These are phyloP conservation scores for Xylocampa areola DNA, from an alignment of 2,888 invertebrate species.

Conservation along the genomic window DNA sequence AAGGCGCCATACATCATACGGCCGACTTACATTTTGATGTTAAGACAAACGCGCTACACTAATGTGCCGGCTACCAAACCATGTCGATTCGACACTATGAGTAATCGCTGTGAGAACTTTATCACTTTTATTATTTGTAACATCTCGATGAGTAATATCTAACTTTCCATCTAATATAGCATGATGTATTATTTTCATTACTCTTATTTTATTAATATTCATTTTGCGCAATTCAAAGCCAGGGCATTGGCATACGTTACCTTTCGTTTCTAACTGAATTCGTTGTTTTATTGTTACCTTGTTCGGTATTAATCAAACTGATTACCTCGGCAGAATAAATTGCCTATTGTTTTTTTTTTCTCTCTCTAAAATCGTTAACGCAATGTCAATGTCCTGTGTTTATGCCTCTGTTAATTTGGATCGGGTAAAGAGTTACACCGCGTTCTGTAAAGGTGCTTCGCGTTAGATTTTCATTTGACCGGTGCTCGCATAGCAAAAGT, in stretches of 20 bases:
- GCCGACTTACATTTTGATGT: slow-evolving; percentile 85
- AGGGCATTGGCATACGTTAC: slow-evolving; percentile 96
- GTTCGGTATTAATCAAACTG: slow-evolving; percentile 89
- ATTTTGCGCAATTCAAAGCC: slow-evolving; percentile 92
- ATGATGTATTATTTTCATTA: slow-evolving; percentile 89
- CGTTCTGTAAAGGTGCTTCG: slow-evolving; percentile 66
- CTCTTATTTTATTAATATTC: slow-evolving; percentile 84
- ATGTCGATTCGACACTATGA: slow-evolving; percentile 82
- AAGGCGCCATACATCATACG: slow-evolving; percentile 84
- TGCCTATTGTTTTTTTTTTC: slow-evolving; percentile 87
- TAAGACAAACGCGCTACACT: slow-evolving; percentile 81
- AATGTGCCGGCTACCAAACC: slow-evolving; percentile 79
- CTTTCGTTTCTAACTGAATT: slow-evolving; percentile 88
- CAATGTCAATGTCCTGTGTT: slow-evolving; percentile 93
- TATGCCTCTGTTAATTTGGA: slow-evolving; percentile 82
- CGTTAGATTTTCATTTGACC: slow-evolving; percentile 66
- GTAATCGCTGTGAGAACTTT: slow-evolving; percentile 85
- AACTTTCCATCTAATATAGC: slow-evolving; percentile 88
- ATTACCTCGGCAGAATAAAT: slow-evolving; percentile 87
- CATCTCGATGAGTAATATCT: slow-evolving; percentile 83
- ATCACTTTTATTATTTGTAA: slow-evolving; percentile 84
- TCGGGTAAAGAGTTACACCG: slow-evolving; percentile 71
- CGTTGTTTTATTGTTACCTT: slow-evolving; percentile 87
- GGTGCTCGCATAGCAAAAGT: slow-evolving; percentile 81
- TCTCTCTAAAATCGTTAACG: slow-evolving; percentile 85